Conservation (phyloP, 2,797 vertebrate species). For the Neopelma chrysocephalum region DNA sequence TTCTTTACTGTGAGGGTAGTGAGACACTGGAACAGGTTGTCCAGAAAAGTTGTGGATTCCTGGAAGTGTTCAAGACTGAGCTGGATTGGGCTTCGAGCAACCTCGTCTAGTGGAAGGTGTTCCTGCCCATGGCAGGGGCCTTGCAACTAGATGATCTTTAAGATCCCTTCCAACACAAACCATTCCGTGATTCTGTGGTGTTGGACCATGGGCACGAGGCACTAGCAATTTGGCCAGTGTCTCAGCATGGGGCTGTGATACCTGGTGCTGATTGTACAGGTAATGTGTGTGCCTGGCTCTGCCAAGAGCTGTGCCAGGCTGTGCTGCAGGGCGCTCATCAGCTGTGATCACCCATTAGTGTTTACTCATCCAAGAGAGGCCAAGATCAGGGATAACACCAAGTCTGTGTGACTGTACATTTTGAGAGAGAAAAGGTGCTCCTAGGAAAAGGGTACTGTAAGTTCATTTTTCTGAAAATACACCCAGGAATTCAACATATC, state of each 20-base stretch:
- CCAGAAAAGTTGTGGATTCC: neutral
- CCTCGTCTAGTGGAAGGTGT: neutral
- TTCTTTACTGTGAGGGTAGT: neutral
- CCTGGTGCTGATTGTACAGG: neutral
- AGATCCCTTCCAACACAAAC: neutral
- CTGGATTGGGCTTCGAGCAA: neutral
- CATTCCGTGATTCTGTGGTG: neutral
- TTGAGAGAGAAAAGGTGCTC: neutral
- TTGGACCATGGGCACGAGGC: rapidly evolving
- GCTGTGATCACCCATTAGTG: neutral
- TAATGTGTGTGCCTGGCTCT: neutral
- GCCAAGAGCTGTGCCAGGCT: neutral
- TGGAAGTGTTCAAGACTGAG: neutral
- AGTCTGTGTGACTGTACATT: too few species aligned
- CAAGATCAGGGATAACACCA: neutral
- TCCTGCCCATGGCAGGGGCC: too few species aligned
- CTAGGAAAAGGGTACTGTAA: too few species aligned
- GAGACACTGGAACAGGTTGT: neutral
- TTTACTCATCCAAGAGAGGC: neutral
- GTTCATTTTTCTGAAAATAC: neutral
- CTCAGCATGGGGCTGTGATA: neutral
- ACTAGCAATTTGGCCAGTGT: neutral
- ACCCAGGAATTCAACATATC: neutral
- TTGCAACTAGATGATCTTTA: neutral
- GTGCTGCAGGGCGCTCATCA: rapidly evolving